Conservation (phyloP, 1,140 invertebrate species). For the Platyura marginata region DNA sequence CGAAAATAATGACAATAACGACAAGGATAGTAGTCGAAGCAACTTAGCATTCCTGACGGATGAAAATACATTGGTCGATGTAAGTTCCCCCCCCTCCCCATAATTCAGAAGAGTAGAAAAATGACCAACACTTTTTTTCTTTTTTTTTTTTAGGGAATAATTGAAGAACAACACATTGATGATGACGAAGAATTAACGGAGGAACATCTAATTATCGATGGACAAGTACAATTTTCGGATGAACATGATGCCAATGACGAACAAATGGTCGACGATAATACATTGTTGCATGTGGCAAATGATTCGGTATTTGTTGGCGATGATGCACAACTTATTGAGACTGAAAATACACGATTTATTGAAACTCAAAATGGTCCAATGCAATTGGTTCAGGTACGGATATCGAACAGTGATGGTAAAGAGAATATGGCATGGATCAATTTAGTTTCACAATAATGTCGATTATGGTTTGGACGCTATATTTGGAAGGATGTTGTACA, state of each 20-base stretch:
- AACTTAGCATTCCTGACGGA: too few relatives aligned
- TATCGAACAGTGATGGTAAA: background rate
- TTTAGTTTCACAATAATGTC: background rate
- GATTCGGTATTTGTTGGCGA: background rate
- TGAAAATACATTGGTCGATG: too few relatives aligned
- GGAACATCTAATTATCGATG: background rate
- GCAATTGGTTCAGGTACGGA: background rate
- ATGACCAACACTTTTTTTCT: too few relatives aligned
- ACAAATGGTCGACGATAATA: background rate
- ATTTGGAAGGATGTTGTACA: too few relatives aligned
- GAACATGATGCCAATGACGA: background rate
- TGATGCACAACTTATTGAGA: background rate
- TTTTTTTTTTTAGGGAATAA: too few relatives aligned
- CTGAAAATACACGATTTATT: too few relatives aligned
- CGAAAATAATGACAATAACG: too few relatives aligned
- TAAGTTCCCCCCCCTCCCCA: too few relatives aligned
- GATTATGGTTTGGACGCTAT: too few relatives aligned
- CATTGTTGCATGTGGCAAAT: background rate
- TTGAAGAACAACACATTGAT: too few relatives aligned
- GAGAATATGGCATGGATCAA: background rate
- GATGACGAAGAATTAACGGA: background rate
- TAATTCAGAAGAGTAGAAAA: too few relatives aligned
- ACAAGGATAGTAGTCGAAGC: too few relatives aligned
- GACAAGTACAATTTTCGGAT: background rate
- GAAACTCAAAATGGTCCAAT: background rate